phyloP scores from a whole-genome alignment of 1,140 invertebrate species.

The Drosophila pandora region DNA sequence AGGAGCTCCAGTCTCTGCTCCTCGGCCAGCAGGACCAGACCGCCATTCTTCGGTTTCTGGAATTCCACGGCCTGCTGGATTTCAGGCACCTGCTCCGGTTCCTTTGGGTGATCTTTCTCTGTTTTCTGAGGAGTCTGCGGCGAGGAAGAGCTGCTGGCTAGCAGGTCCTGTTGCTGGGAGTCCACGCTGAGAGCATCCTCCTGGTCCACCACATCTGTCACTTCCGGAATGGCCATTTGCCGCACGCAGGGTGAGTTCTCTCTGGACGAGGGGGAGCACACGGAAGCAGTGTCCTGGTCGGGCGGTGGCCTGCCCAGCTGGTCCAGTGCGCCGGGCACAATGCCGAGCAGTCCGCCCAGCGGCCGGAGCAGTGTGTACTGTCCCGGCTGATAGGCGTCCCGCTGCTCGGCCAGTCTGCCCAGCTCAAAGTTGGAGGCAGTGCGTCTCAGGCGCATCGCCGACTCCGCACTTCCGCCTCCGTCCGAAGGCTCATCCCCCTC shows the following conservation, averaged over 20 bases:
- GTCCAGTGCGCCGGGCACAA: conserved; percentile 19
- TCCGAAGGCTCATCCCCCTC: conserved; percentile 46
- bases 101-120: not conserved
- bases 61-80: not conserved
- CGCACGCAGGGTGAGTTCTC: conserved; percentile 4
- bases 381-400: conserved; percentile 28
- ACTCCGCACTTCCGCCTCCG: not conserved
- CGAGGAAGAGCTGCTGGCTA: too few species aligned
- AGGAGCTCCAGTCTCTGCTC: conserved; percentile 30
- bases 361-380: conserved; percentile 31
- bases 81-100: not conserved
- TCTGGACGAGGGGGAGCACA: not conserved
- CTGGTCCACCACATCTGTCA: conserved; percentile 48
- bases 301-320: not conserved
- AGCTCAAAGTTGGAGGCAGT: conserved; percentile 59
- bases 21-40: conserved; percentile 29
- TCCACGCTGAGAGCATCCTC: conserved; percentile 24
- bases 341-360: conserved; percentile 16
- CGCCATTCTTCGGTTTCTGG: not conserved
- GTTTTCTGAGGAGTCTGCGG: not conserved
- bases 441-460: conserved; percentile 27
- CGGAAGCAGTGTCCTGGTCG: not conserved
- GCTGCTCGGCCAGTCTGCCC: conserved; percentile 48
- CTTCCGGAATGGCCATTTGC: conserved; percentile 58
- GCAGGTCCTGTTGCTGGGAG: not conserved